A percentile compares a stretch with the other conserved stretches of the same genome.
Evolutionary conservation across 2,888 invertebrate species (phyloP).

Genomic region (Anthrax anthrax): DNA sequence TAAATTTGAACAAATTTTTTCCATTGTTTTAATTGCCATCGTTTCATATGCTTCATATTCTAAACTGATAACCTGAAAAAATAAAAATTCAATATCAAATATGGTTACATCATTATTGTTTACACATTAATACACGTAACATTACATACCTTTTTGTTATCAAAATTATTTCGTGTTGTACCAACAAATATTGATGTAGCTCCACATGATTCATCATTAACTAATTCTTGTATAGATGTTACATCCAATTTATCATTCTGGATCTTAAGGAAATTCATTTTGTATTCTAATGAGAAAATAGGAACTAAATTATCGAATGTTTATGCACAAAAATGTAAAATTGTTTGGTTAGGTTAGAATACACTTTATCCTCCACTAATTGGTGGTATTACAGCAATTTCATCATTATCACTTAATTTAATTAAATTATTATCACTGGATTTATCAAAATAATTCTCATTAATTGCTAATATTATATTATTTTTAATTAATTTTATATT

Average conservation of each 20-base stretch:
- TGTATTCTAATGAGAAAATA: slow-evolving; percentile 6
- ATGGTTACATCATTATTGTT: neutral
- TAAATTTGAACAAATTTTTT: slow-evolving; percentile 57
- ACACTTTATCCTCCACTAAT: slow-evolving; percentile 88
- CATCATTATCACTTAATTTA: slow-evolving; percentile 52
- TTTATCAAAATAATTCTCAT: slow-evolving; percentile 62
- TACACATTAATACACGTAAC: neutral
- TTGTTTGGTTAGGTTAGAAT: slow-evolving; percentile 14
- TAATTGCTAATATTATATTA: slow-evolving; percentile 64
- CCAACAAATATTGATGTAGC: slow-evolving; percentile 84
- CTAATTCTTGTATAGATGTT: slow-evolving; percentile 49
- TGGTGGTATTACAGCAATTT: slow-evolving; percentile 85
- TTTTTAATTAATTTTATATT: slow-evolving; percentile 51
- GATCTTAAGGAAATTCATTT: slow-evolving; percentile 58
- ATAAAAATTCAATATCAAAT: neutral
- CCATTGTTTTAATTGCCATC: slow-evolving; percentile 79
- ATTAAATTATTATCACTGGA: slow-evolving; percentile 36
- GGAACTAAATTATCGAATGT: neutral
- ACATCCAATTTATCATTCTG: slow-evolving; percentile 51
- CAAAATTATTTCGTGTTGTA: slow-evolving; percentile 72
- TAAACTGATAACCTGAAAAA: slow-evolving; percentile 55
- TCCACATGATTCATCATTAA: slow-evolving; percentile 60
- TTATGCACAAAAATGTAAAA: neutral
- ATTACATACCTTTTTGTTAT: slow-evolving; percentile 51
- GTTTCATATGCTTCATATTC: slow-evolving; percentile 89